These are phyloP conservation scores for Pogonomyrmex barbatus DNA, from an alignment of 1,140 invertebrate species.

Conservation along the genomic window DNA sequence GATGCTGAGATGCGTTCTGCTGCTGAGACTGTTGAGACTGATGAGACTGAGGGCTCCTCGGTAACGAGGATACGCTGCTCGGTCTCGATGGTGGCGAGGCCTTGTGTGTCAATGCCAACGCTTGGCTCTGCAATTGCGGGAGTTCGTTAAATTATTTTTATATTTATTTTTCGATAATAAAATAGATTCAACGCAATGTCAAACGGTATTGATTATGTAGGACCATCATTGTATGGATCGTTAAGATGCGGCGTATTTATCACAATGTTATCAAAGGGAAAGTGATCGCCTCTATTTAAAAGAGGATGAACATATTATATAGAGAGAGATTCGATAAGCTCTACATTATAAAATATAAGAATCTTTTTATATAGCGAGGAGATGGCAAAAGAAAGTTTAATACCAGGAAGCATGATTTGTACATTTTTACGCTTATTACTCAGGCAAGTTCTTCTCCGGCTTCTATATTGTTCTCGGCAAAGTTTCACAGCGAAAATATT, in stretches of 20 bases:
- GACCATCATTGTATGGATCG: not conserved
- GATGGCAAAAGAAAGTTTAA: constrained; percentile 29
- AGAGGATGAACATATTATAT: not conserved
- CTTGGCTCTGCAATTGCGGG: constrained; percentile 87
- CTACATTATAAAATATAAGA: constrained; percentile 1
- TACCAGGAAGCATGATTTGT: constrained; percentile 31
- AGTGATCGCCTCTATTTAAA: not conserved
- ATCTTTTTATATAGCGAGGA: not conserved
- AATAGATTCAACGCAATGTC: not conserved
- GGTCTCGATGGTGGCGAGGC: constrained; percentile 86
- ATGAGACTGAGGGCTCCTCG: constrained; percentile 83
- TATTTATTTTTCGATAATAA: not conserved
- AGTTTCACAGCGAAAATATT: constrained; percentile 39
- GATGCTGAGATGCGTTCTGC: constrained; percentile 79
- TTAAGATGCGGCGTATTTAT: not conserved
- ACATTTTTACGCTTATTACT: constrained; percentile 30
- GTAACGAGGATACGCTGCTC: constrained; percentile 84
- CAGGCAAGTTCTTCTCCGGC: constrained; percentile 6
- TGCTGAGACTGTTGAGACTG: constrained; percentile 81
- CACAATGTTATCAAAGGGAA: not conserved
- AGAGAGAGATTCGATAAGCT: constrained; percentile 19
- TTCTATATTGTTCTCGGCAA: not conserved
- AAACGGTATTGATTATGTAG: not conserved
- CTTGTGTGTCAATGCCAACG: constrained; percentile 88
- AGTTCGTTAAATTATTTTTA: not conserved